phyloP scores from a whole-genome alignment of 2,113 vertebrate genomes.

The Urocynchramus pylzowi region DNA sequence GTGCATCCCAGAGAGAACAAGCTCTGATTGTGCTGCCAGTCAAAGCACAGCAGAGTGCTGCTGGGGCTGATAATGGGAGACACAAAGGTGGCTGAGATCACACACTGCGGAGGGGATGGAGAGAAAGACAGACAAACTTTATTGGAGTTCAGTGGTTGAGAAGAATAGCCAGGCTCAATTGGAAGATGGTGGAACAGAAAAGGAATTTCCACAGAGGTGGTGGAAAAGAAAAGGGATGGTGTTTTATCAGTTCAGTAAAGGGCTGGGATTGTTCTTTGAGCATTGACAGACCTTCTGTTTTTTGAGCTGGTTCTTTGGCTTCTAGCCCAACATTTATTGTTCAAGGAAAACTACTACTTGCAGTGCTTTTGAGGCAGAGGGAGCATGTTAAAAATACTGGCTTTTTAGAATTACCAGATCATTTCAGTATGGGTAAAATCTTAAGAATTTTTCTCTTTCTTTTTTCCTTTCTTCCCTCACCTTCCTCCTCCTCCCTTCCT shows the following conservation, averaged over 20 bases:
- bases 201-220: conserved; percentile 26
- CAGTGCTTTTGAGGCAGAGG: background rate
- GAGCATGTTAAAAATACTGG: background rate
- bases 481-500: background rate
- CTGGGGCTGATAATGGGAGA: conserved; percentile 26
- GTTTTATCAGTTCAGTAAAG: background rate
- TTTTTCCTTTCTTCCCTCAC: background rate
- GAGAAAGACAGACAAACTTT: background rate
- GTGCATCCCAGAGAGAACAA: conserved; percentile 15
- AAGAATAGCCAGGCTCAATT: conserved; percentile 21
- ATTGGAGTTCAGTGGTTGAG: background rate
- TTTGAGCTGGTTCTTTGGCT: conserved; percentile 16
- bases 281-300: background rate
- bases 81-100: conserved; percentile 43
- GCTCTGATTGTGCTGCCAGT: conserved; percentile 37
- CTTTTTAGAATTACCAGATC: background rate
- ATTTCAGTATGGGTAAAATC: background rate
- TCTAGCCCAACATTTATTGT: background rate
- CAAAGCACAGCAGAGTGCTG: conserved; percentile 4
- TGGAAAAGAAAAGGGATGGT: background rate
- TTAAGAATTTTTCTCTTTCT: background rate
- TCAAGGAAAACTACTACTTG: background rate
- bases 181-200: background rate
- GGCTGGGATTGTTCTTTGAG: conserved; percentile 10
- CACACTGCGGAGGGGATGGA: background rate